Percentiles rank a stretch among this genome's conserved stretches.
phyloP scores from a whole-genome alignment of 2,888 invertebrate genomes.

The Rhaphigaster nebulosa region DNA sequence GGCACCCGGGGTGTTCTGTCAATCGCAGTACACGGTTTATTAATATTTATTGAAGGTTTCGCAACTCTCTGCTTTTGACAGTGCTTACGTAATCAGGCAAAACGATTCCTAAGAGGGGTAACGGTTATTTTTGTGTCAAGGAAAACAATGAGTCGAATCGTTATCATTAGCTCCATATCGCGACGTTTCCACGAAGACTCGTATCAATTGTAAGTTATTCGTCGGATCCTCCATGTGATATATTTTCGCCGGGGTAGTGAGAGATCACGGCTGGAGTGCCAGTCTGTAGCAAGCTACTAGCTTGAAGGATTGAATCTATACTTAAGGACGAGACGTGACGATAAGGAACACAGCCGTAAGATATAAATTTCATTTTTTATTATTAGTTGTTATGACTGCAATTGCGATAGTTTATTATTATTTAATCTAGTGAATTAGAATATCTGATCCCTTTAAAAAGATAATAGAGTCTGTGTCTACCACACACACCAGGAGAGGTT shows the following conservation, averaged over 20 bases:
- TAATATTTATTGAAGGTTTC: background rate
- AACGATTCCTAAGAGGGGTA: background rate
- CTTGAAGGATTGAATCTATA: no score
- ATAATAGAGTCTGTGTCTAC: no score
- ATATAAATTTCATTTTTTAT: background rate
- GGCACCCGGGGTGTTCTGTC: background rate
- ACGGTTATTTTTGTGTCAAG: background rate
- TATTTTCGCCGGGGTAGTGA: no score
- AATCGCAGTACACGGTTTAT: background rate
- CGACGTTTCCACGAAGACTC: no score
- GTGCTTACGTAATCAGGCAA: background rate
- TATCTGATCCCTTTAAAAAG: no score
- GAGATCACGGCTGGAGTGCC: no score
- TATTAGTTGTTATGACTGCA: background rate
- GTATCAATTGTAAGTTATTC: no score
- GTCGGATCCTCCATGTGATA: no score
- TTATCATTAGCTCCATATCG: background rate
- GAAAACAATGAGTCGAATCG: background rate
- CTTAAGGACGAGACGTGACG: background rate
- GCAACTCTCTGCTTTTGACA: background rate
- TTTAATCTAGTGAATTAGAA: no score
- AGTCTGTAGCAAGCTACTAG: no score
- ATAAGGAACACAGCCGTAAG: background rate
- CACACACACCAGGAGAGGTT: no score
- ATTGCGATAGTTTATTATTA: no score